Base-by-base conservation (phyloP, 2,888 invertebrate genomes). In the Schrankia costaestrigalis region DNA sequence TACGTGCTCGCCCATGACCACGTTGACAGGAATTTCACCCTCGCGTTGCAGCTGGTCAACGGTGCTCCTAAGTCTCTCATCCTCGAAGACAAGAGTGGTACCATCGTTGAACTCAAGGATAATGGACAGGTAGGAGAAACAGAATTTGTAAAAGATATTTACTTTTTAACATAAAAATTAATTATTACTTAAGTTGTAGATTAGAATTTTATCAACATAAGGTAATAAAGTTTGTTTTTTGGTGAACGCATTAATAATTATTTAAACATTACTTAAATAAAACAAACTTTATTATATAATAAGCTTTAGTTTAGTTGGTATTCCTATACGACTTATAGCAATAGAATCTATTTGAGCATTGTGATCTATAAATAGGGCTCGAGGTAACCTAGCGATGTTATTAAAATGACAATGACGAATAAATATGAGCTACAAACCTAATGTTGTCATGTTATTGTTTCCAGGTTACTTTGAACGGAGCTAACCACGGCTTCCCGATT, bases 1-100 rank as follows among this genome's bases (percentile, higher is more conserved):
- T 97, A 97, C 75, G 83, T 97, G 1, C 81, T 97, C 3, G 93
- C 93, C 0, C 93, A 95, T 58, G 97, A 98, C 77, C 92, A 93
- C 60, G 90, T 93, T 9, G 93, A 97, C 72, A 92, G 95, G 42
- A 95, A 96, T 89, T 97, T 98, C 89, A 93, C 94, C 0, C 89
- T 97, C 4, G 86, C 93, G 31, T 90, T 93, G 7, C 93, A 93
- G 58, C 90, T 94, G 32, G 88, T 90, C 22, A 91, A 92, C 46
- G 93, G 93, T n/a, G 88, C 89, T 27, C 84, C 95, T 11, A 90
- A 91, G 54, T 89, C 92, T 1, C 76, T 96, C 17, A 90, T 91
- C 3, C 63, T 95, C n/a, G 89, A 91, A 8, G 94, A 95, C 67
- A 91, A 92, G 53, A 88, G 89, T 19, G 92, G 93, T 26, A 80